Evolutionary conservation across 2,797 vertebrate species (phyloP).

Genomic region (Argya squamiceps): DNA sequence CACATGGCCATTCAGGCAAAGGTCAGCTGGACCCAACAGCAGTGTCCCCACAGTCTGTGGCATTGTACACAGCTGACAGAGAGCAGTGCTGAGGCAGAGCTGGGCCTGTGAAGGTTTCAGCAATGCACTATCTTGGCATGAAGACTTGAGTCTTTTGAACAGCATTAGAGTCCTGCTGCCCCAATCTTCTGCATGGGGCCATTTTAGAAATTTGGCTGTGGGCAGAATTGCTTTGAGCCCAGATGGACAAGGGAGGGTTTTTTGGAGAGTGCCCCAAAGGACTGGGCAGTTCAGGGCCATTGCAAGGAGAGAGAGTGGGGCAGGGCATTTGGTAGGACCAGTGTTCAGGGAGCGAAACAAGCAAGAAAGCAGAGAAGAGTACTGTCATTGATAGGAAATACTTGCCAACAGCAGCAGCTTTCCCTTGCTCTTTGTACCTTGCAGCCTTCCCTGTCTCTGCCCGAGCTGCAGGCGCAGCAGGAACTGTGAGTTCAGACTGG

Average conservation of each 20-base stretch:
- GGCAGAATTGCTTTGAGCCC: background rate
- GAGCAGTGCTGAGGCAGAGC: background rate
- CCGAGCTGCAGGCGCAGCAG: accelerated
- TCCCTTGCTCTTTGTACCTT: background rate
- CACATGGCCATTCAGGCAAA: background rate
- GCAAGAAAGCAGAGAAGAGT: background rate
- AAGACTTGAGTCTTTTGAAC: background rate
- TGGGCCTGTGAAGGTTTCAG: background rate
- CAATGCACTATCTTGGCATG: background rate
- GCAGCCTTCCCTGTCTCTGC: background rate
- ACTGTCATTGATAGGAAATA: background rate
- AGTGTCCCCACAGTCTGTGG: background rate
- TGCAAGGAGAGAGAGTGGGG: background rate
- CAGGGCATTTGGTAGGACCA: background rate
- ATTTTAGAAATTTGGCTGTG: background rate
- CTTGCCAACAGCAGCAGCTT: background rate
- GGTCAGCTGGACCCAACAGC: background rate
- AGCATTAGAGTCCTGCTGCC: background rate
- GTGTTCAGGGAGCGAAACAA: background rate
- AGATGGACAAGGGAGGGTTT: background rate
- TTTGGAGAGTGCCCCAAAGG: background rate
- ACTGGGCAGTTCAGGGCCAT: background rate
- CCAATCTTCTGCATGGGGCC: background rate
- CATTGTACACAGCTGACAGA: background rate
- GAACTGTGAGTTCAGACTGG: background rate